Conservation (phyloP, 2,888 invertebrate species). For the Anthoptus insignis region DNA sequence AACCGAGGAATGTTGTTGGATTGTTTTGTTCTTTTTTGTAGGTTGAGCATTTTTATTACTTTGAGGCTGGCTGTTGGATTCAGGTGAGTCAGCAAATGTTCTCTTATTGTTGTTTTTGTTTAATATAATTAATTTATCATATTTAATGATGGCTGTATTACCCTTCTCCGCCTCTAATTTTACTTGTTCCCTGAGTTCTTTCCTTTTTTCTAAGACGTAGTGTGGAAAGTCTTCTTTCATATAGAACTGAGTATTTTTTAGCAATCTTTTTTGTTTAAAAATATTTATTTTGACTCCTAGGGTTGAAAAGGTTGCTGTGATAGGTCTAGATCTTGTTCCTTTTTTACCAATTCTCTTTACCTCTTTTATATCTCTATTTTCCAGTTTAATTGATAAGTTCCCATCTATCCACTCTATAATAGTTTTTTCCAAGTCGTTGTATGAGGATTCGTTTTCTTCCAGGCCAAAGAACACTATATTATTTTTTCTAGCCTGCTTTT, state of each 20-base stretch:
- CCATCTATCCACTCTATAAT: too few species aligned
- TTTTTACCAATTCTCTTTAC: constrained; percentile 38
- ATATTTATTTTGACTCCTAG: constrained; percentile 44
- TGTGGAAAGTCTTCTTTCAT: constrained; percentile 45
- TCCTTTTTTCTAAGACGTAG: constrained; percentile 43
- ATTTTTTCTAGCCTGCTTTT: too few species aligned
- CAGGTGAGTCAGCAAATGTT: too few species aligned
- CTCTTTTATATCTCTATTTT: constrained; percentile 41
- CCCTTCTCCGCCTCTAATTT: constrained; percentile 41
- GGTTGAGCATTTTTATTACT: constrained; percentile 28
- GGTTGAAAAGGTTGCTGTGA: constrained; percentile 35
- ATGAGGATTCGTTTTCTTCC: too few species aligned
- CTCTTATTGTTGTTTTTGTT: too few species aligned
- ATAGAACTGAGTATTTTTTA: constrained; percentile 41
- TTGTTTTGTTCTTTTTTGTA: neutral
- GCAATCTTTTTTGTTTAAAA: constrained; percentile 34
- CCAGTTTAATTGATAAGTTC: neutral
- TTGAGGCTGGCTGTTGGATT: too few species aligned
- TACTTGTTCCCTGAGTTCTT: constrained; percentile 41
- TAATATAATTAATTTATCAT: constrained; percentile 44
- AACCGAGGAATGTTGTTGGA: too few species aligned
- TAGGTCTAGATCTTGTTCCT: constrained; percentile 13
- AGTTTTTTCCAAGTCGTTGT: too few species aligned
- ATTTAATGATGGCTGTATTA: constrained; percentile 45
- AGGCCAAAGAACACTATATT: too few species aligned